Conservation (phyloP, 2,113 vertebrate genomes). For the Sakesphorus luctuosus region DNA sequence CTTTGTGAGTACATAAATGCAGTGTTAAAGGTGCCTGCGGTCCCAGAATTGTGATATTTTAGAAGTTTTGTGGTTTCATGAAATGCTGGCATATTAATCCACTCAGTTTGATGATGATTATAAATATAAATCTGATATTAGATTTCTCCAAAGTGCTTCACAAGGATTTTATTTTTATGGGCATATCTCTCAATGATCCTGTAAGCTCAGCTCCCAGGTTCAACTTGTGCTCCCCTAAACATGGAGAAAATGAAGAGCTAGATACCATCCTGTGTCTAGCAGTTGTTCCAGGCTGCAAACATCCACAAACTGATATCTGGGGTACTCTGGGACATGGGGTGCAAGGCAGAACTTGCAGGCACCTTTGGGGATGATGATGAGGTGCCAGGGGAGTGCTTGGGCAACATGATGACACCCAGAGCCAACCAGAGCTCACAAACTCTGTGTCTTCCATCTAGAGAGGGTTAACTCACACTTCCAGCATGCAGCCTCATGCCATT, state of each 20-base stretch:
- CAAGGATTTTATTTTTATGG: not conserved
- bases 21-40: not conserved
- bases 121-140: not conserved
- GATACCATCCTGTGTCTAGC: not conserved
- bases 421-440: not conserved
- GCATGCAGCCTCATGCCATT: slow-evolving; percentile 92
- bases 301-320: not conserved
- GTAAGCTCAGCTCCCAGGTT: not conserved
- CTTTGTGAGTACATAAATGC: not conserved
- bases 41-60: not conserved
- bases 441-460: slow-evolving; percentile 62
- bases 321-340: not conserved
- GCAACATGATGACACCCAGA: not conserved
- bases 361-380: not conserved
- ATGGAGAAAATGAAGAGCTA: not conserved
- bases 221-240: not conserved
- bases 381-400: not conserved
- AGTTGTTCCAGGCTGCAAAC: not conserved
- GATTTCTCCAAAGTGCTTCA: not conserved
- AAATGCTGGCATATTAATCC: not conserved
- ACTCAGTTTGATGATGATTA: fast-evolving
- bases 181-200: not conserved
- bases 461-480: slow-evolving; percentile 83
- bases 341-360: not conserved
- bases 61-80: not conserved